Evolutionary conservation across 2,888 invertebrate species (phyloP), one percentile per base, ranked within the genome.

Genomic region (Allygus modestus): DNA sequence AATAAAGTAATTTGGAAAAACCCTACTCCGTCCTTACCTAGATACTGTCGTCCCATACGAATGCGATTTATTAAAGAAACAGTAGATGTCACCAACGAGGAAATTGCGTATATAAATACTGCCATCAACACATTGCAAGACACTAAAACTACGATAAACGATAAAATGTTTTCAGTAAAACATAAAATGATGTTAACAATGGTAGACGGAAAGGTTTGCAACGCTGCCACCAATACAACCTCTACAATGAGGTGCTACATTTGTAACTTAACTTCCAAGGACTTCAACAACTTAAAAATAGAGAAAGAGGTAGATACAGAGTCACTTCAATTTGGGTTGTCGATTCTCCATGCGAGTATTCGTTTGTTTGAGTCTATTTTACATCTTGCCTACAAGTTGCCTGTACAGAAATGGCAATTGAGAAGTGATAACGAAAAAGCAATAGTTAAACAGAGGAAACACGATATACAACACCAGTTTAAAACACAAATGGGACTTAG

Each of bases 31-130:
- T 89, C 88, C 15, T 89, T 88, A 26, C 86, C 88, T 7, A 65
- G 88, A 81, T 89, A 84, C 84, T 89, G 88, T 83, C 86, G 89
- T 12, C 88, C 88, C n/a, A 88, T 89, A 28, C 81, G 88, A 77
- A 86, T 89, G 17, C 58, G 87, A 77, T 89, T 89, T 86, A 73
- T 85, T 26, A 84, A 86, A 31, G 85, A 86, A 81, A 86, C 87
- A 43, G 73, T 77, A 17, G 88, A 88, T 83, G 79, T 89, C 20
- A 89, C 88, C 31, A 87, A 87, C 5, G 86, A 88, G 83, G 88
- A 85, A 81, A 83, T 81, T 4, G 31, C 26, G 26, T 71, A 77
- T 79, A 73, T 85, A 23, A 69, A 86, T 51, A 46, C 51, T n/a
- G 69, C 69, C 54, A 33, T 43, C 58, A 58, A 33, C 20, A 37